phyloP scores from a whole-genome alignment of 2,888 invertebrate genomes.

The Synergus gifuensis region DNA sequence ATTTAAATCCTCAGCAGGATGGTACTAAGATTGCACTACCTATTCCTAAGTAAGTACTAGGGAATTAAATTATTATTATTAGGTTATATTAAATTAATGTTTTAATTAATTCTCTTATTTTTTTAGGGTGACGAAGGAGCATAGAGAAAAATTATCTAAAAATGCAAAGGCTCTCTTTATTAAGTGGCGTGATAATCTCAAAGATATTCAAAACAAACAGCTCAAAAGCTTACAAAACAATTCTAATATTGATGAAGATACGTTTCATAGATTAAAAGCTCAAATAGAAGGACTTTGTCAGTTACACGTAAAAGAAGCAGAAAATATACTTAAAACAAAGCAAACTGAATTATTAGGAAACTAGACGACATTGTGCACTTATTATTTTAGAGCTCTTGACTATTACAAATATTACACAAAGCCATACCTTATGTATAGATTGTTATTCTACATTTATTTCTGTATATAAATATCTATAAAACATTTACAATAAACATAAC shows the following conservation, averaged over 20 bases:
- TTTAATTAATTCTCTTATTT: constrained; percentile 11
- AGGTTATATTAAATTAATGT: constrained; percentile 20
- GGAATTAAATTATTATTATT: neutral
- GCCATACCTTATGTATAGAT: neutral
- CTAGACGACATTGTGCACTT: neutral
- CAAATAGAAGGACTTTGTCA: constrained; percentile 86
- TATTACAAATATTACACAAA: neutral
- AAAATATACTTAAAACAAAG: constrained; percentile 84
- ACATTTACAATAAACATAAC: neutral
- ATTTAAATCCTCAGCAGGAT: constrained; percentile 96
- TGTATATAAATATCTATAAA: neutral
- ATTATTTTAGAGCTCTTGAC: neutral
- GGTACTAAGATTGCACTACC: constrained; percentile 93
- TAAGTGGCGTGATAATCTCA: constrained; percentile 87
- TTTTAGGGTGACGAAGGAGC: constrained; percentile 91
- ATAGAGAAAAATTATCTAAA: constrained; percentile 92
- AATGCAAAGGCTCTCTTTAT: constrained; percentile 91
- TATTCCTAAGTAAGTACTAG: constrained; percentile 86
- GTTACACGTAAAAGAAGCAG: constrained; percentile 83
- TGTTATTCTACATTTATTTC: neutral
- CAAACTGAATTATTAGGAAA: constrained; percentile 86
- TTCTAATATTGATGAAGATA: constrained; percentile 85
- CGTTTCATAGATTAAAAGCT: constrained; percentile 82
- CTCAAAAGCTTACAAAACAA: constrained; percentile 86
- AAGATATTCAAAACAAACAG: constrained; percentile 86